Evolutionary conservation across 2,113 vertebrate species (phyloP).

Genomic region (Sardina pilchardus): DNA sequence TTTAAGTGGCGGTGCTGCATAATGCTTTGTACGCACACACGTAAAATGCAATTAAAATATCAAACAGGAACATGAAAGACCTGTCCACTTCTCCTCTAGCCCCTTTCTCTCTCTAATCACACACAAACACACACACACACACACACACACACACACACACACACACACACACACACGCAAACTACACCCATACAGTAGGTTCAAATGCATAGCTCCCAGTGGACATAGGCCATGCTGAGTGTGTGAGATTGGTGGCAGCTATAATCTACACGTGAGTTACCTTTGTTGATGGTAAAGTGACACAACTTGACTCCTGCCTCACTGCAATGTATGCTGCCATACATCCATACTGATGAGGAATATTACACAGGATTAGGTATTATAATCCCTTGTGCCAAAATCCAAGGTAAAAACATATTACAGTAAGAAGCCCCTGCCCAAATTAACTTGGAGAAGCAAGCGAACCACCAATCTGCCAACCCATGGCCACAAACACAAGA

Average conservation of each 20-base stretch:
- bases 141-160: slow-evolving; percentile 43
- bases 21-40: background rate
- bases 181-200: slow-evolving; percentile 16
- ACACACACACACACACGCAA: slow-evolving; percentile 45
- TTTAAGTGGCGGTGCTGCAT: background rate
- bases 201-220: background rate
- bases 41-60: slow-evolving; percentile 35
- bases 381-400: no score
- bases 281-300: no score
- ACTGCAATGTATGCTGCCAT: background rate
- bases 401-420: no score
- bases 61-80: slow-evolving; percentile 40
- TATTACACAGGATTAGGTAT: no score
- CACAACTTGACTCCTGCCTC: background rate
- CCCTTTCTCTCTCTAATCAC: slow-evolving; percentile 6
- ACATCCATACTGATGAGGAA: background rate
- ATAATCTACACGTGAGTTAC: background rate
- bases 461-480: no score
- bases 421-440: no score
- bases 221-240: background rate
- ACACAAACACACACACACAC: slow-evolving; percentile 1
- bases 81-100: background rate
- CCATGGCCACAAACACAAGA: no score
- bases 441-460: no score
- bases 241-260: background rate